A percentile compares a stretch with the other conserved stretches of the same genome.
Evolutionary conservation across 2,113 vertebrate genomes (phyloP).

Genomic region (Xerus inauris): DNA sequence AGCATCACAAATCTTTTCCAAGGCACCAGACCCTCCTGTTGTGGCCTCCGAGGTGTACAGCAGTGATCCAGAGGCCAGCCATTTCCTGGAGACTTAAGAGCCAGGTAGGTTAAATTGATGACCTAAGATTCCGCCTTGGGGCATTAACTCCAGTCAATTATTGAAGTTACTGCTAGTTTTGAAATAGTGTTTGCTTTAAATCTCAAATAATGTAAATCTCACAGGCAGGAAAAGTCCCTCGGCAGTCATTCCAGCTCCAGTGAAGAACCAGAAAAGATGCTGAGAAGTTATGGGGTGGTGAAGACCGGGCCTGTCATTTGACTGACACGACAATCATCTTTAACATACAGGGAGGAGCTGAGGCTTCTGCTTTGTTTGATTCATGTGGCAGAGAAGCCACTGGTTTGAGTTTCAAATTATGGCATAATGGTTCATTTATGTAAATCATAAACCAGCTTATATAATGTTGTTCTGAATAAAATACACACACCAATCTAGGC

Average conservation of each 20-base stretch:
- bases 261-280: slow-evolving; percentile 29
- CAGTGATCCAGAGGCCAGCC: neutral
- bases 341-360: neutral
- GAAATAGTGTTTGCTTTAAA: slow-evolving; percentile 77
- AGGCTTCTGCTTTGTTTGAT: neutral
- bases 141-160: slow-evolving; percentile 72
- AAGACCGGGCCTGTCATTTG: neutral
- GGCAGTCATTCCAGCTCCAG: slow-evolving; percentile 39
- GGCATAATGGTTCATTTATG: slow-evolving; percentile 41
- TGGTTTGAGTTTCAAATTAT: slow-evolving; percentile 7
- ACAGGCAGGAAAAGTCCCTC: slow-evolving; percentile 57
- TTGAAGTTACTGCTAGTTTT: slow-evolving; percentile 71
- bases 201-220: slow-evolving; percentile 76
- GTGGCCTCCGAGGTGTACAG: neutral
- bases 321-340: neutral
- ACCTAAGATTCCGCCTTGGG: slow-evolving; percentile 34
- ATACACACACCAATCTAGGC: slow-evolving; percentile 26
- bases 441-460: slow-evolving; percentile 50
- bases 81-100: slow-evolving; percentile 30
- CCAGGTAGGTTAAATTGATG: slow-evolving; percentile 56
- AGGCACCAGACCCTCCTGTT: neutral
- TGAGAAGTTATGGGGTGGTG: neutral
- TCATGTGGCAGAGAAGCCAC: neutral
- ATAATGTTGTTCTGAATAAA: slow-evolving; percentile 19
- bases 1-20: slow-evolving; percentile 43